phyloP scores from a whole-genome alignment of 2,888 invertebrate species.

The Caradrina clavipalpis region DNA sequence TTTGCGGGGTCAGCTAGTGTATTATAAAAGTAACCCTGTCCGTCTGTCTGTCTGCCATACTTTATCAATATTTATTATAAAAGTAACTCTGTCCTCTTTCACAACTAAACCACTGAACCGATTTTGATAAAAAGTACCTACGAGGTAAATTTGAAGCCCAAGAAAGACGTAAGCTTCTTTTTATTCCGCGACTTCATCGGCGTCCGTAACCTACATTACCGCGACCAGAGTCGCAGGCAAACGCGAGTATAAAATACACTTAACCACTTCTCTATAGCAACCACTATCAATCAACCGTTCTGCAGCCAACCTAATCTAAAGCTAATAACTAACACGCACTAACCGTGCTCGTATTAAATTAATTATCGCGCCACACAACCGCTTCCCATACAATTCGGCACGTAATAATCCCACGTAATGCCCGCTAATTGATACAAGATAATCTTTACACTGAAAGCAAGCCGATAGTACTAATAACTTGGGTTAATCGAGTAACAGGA shows the following conservation, averaged over 20 bases:
- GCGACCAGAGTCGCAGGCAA: too few relatives aligned
- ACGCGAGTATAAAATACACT: not conserved
- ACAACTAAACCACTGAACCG: too few relatives aligned
- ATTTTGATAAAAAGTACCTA: too few relatives aligned
- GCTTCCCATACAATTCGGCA: constrained; percentile 47
- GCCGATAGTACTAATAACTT: constrained; percentile 61
- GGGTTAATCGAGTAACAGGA: constrained; percentile 70
- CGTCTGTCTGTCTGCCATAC: too few relatives aligned
- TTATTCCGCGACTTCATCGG: too few relatives aligned
- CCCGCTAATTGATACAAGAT: constrained; percentile 53
- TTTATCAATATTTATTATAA: too few relatives aligned
- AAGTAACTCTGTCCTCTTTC: too few relatives aligned
- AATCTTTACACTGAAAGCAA: constrained; percentile 57
- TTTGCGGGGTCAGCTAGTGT: too few relatives aligned
- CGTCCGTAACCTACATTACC: too few relatives aligned
- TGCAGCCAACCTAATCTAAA: constrained; percentile 33
- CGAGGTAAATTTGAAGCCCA: too few relatives aligned
- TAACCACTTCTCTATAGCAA: constrained; percentile 1
- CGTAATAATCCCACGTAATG: constrained; percentile 53
- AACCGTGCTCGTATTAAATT: constrained; percentile 50
- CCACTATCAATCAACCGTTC: constrained; percentile 26
- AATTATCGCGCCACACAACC: constrained; percentile 53
- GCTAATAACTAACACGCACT: constrained; percentile 44
- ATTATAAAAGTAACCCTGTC: too few relatives aligned
- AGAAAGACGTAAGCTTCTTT: too few relatives aligned